Evolutionary conservation across 2,797 vertebrate genomes (phyloP).

Genomic region (Scarus forsteni): DNA sequence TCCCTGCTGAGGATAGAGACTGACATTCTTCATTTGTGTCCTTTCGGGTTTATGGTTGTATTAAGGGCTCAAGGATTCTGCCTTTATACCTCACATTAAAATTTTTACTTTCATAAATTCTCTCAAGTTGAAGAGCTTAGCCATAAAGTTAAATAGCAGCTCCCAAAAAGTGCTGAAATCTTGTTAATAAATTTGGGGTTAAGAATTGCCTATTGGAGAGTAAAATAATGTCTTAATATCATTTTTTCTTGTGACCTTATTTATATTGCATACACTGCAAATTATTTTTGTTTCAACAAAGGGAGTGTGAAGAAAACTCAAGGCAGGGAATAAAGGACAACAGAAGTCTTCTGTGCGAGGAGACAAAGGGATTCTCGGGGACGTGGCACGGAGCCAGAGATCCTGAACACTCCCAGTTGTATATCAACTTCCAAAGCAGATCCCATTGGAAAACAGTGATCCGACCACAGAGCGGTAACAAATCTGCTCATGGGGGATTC

Average conservation of each 20-base stretch:
- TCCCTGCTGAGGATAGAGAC: slow-evolving; percentile 59
- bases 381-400: slow-evolving; percentile 71
- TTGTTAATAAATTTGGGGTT: slow-evolving; percentile 12
- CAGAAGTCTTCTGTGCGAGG: slow-evolving; percentile 23
- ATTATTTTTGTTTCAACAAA: neutral
- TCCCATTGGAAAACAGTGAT: slow-evolving; percentile 79
- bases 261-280: slow-evolving; percentile 6
- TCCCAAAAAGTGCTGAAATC: slow-evolving; percentile 24
- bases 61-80: slow-evolving; percentile 65
- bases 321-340: slow-evolving; percentile 28
- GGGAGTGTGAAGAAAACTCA: neutral
- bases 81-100: slow-evolving; percentile 69
- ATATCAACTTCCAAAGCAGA: slow-evolving; percentile 79
- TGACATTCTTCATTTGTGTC: slow-evolving; percentile 73
- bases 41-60: slow-evolving; percentile 64
- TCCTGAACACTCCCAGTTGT: slow-evolving; percentile 71
- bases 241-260: slow-evolving; percentile 7
- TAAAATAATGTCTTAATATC: slow-evolving; percentile 7
- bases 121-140: slow-evolving; percentile 65
- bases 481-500: slow-evolving; percentile 71
- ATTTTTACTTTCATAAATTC: slow-evolving; percentile 58
- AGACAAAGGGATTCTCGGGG: slow-evolving; percentile 60
- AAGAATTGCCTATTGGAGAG: slow-evolving; percentile 9
- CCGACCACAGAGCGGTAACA: slow-evolving; percentile 74
- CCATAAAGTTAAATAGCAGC: slow-evolving; percentile 53